Base-by-base conservation (phyloP, 64 coral and sea anemone species). In the Montipora efflorescens region DNA sequence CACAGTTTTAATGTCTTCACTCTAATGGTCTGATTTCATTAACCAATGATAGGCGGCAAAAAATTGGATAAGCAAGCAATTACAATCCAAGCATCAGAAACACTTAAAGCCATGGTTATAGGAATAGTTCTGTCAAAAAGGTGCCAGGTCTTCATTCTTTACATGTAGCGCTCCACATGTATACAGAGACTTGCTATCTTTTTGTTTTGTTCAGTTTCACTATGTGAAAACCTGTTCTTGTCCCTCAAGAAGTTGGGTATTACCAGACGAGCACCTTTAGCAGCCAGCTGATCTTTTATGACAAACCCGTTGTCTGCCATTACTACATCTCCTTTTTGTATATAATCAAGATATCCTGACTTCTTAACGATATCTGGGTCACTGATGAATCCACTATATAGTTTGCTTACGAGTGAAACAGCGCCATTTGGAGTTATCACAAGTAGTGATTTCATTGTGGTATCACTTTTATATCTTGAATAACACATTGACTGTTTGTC, bases 401-500 rank as follows among this genome's bases (percentile, higher is more conserved):
- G 67, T 19, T 79, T 74, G 78, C 82, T 87, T 5, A 14, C 16
- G 47, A 93, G 87, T 47, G 91, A 93, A 20, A 93, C 73, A 57
- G 77, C 81, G n/a, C 83, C 91, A 93, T 57, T 93, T 69, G 91
- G 91, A 8, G 82, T 93, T 23, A 92, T 84, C 15, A 79, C 90
- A 45, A 84, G 18, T 46, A 92, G 80, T 7, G 48, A 69, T 76
- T 92, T 87, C 91, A 92, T 87, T 87, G 81, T 92, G 10, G 53
- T 57, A 57, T 11, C 1, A 6, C 7, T 8, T 11, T 57, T 57
- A 11, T 57, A 57, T 1, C 53, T 57, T 57, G 53, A 57, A 57
- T 57, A 57, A 11, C 3, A 57, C 53, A 57, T 8, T 8, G 53
- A 57, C 53, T 11, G 6, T 6, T 57, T 57, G 10, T 57, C 53